A percentile compares a stretch with the other conserved stretches of the same genome.
These are phyloP conservation scores for Ectropis grisescens DNA, from an alignment of 1,140 invertebrate genomes.

Conservation along the genomic window DNA sequence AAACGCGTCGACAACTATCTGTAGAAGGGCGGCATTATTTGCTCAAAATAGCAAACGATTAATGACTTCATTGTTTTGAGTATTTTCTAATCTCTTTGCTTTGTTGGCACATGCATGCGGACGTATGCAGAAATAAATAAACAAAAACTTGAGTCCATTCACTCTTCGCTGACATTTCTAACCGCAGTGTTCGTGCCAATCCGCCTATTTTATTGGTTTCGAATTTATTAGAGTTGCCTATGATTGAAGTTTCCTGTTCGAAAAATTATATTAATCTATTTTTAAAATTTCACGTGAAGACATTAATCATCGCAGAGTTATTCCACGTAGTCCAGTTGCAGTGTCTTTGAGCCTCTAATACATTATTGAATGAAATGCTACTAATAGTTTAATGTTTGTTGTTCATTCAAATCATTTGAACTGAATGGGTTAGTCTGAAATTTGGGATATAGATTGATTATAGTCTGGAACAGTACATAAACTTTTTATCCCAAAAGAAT, in stretches of 20 bases:
- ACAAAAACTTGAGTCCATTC: conserved; percentile 56
- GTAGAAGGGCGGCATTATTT: no score
- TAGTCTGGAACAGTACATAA: no score
- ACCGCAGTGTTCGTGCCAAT: conserved; percentile 42
- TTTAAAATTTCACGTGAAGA: conserved; percentile 4
- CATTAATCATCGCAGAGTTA: no score
- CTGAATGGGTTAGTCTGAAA: no score
- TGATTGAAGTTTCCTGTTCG: conserved; percentile 10
- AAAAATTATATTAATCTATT: conserved; percentile 4
- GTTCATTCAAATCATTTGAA: no score
- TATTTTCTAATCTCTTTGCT: conserved; percentile 28
- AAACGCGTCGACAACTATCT: no score
- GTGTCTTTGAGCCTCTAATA: no score
- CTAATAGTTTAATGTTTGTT: no score
- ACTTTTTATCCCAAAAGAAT: no score
- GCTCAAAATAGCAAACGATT: conserved; percentile 21
- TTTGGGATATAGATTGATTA: no score
- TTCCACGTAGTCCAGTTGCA: no score
- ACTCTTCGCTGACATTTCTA: conserved; percentile 55
- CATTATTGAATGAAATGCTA: no score
- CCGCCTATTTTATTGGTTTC: conserved; percentile 32
- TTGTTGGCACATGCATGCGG: conserved; percentile 52
- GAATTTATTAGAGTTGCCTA: conserved; percentile 14
- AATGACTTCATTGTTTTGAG: conserved; percentile 34
- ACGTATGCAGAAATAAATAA: conserved; percentile 52